Evolutionary conservation across 1,140 invertebrate species (phyloP).

Genomic region (Mylabris phalerata): DNA sequence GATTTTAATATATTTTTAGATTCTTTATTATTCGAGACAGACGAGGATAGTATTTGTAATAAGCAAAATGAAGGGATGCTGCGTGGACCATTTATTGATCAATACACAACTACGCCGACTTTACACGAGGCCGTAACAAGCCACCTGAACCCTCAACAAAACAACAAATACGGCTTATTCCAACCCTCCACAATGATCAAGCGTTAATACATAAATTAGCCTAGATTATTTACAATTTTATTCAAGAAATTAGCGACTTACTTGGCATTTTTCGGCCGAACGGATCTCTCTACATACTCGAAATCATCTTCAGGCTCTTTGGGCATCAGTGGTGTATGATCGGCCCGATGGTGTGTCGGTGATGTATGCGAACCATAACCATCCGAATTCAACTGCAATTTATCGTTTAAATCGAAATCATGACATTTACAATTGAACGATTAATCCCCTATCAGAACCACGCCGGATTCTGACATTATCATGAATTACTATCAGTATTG

Average conservation of each 20-base stretch:
- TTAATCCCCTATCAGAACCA: background rate
- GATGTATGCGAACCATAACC: slow-evolving; percentile 79
- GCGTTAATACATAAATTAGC: slow-evolving; percentile 9
- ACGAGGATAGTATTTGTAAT: too few relatives aligned
- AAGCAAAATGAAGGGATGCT: slow-evolving; percentile 6
- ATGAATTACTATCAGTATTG: too few relatives aligned
- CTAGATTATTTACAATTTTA: too few relatives aligned
- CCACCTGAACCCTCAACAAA: slow-evolving; percentile 3
- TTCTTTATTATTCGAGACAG: too few relatives aligned
- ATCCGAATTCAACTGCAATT: slow-evolving; percentile 61
- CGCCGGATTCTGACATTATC: too few relatives aligned
- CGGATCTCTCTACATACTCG: slow-evolving; percentile 46
- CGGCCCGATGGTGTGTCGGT: slow-evolving; percentile 56
- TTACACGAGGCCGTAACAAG: slow-evolving; percentile 8
- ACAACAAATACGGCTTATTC: slow-evolving; percentile 15
- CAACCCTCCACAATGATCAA: slow-evolving; percentile 7
- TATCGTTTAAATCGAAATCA: background rate
- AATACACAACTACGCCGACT: slow-evolving; percentile 8
- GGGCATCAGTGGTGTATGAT: slow-evolving; percentile 51
- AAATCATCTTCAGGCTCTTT: slow-evolving; percentile 50
- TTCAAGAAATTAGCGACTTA: slow-evolving; percentile 49
- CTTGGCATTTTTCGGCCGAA: slow-evolving; percentile 81
- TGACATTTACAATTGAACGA: background rate
- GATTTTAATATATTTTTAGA: too few relatives aligned
- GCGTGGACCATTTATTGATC: slow-evolving; percentile 18